Evolutionary conservation across 2,797 vertebrate genomes (phyloP).

Genomic region (Rhabdophis nuchalis): DNA sequence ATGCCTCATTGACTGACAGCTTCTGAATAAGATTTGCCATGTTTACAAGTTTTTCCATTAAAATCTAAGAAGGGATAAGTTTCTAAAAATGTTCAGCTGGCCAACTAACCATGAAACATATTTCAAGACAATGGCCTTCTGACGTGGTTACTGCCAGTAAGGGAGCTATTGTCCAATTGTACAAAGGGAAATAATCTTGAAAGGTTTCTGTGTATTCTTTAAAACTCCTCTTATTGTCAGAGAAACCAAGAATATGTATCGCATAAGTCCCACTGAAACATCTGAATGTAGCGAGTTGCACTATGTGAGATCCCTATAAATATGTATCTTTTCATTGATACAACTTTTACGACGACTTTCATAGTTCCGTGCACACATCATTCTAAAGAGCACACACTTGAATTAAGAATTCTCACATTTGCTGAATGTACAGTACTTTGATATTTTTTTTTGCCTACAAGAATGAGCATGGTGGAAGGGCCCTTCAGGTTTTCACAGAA

Average conservation of each 20-base stretch:
- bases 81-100: neutral
- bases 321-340: neutral
- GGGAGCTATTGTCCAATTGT: neutral
- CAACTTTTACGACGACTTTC: neutral
- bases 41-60: neutral
- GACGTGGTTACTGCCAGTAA: neutral
- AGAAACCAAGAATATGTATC: neutral
- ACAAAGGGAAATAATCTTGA: neutral
- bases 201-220: neutral
- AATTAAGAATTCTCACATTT: neutral
- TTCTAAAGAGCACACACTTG: neutral
- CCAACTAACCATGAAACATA: neutral
- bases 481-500: neutral
- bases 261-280: neutral
- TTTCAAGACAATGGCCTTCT: neutral
- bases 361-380: too few species aligned
- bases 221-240: neutral
- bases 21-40: neutral
- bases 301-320: neutral
- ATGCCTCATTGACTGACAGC: neutral
- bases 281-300: neutral
- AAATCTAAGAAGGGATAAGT: neutral
- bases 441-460: neutral
- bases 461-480: neutral
- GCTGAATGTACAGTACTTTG: neutral